Percentiles rank a stretch among this genome's conserved stretches.
phyloP scores from a whole-genome alignment of 2,888 invertebrate genomes.

The Dryococelus australis region DNA sequence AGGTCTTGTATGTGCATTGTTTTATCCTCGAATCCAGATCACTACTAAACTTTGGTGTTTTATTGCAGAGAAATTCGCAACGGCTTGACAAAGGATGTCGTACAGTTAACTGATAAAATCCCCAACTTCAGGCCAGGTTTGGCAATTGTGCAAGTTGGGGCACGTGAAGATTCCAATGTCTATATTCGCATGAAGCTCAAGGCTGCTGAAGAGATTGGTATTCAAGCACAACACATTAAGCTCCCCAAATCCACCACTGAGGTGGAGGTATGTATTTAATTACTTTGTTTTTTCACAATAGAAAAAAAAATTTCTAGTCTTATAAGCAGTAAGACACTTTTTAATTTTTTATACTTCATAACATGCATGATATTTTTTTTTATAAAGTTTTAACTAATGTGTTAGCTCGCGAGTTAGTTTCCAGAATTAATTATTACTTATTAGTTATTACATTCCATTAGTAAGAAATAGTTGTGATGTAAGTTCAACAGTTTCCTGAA shows the following conservation, averaged over 20 bases:
- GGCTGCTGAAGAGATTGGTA: constrained; percentile 91
- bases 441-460: no score
- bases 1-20: no score
- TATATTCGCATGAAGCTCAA: constrained; percentile 97
- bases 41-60: not conserved
- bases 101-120: constrained; percentile 63
- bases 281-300: not conserved
- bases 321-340: constrained; percentile 1
- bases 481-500: no score
- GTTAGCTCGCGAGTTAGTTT: no score
- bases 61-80: constrained; percentile 73
- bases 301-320: no score
- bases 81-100: constrained; percentile 72
- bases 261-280: constrained; percentile 65
- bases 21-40: no score
- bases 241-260: constrained; percentile 84
- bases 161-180: constrained; percentile 96
- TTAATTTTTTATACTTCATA: no score
- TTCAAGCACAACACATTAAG: constrained; percentile 79
- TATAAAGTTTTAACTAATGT: no score
- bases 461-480: no score
- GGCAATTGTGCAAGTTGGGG: constrained; percentile 96
- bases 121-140: constrained; percentile 76
- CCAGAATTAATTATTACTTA: no score
- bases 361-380: no score